Base-by-base conservation (phyloP, 2,797 vertebrate genomes). In the Mastacembelus armatus region DNA sequence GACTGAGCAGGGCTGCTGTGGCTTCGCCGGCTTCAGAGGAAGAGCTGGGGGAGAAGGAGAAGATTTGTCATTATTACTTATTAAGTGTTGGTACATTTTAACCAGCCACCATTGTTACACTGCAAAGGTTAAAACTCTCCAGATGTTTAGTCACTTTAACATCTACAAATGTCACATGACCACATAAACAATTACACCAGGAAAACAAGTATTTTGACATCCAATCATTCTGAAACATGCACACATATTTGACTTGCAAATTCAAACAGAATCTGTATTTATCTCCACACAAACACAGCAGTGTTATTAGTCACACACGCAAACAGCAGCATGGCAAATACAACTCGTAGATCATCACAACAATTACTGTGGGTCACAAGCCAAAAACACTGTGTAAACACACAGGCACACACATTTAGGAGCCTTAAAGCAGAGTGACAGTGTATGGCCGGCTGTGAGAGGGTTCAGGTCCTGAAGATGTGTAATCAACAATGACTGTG, bases 11-110 rank as follows among this genome's bases (percentile, higher is more conserved):
- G 95, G 90, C 95, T 92, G 90, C 77, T 85, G 85, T 22, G 95
- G 90, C 80, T 96, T 97, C 42, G 93, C 92, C 21, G 96, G 96
- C 85, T 98, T 99, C 33, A 96, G 97, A 89, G 96, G 97, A 93
- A 99, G 96, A 92, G 96, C 97, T 98, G 90, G 10, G 71, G 71
- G 1, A 65, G 2, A 43, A 9, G 45, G 18, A 51, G 12, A 19
- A 8, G 7, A 18, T 0, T 1, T 5, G 42, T 54, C 15, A 66
- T 2, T 16, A 8, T 2, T 18, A 5, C 1, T 14, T 9, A 18
- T 5, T 18, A 29, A 44, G 3, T 50, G 18, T 15, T 9, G 14
- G 29, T 36, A 2, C 15, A 10, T 1, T 21, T 0, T 16, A 10
- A 36, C 12, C 5, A 26, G n/a, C 7, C 7, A n/a, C 16, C 16